These are phyloP conservation scores for Aix galericulata DNA, from an alignment of 2,113 vertebrate genomes.

Conservation along the genomic window DNA sequence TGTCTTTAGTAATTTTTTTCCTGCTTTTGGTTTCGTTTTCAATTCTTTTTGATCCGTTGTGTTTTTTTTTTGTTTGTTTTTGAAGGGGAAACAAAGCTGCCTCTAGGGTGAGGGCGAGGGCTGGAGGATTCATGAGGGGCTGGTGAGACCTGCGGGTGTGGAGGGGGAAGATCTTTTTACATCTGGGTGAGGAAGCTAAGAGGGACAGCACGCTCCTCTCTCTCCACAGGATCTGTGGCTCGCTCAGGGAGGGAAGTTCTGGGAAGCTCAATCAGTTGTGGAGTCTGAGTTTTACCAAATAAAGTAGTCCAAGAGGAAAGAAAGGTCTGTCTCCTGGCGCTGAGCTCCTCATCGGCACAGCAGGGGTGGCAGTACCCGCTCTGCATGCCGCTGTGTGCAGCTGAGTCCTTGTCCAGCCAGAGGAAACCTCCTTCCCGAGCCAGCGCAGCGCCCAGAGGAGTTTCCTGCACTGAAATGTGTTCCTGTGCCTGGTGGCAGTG, in stretches of 20 bases:
- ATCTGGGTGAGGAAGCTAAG: background rate
- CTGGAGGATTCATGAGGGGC: background rate
- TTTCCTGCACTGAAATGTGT: rapidly evolving
- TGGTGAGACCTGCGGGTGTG: background rate
- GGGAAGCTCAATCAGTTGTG: slow-evolving; percentile 50
- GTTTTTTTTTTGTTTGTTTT: background rate
- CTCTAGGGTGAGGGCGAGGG: slow-evolving; percentile 12
- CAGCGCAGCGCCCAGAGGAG: background rate
- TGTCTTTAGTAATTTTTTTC: slow-evolving; percentile 5
- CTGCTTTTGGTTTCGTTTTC: background rate
- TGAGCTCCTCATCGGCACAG: background rate
- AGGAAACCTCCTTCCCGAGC: background rate
- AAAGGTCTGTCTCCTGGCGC: background rate
- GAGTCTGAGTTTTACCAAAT: slow-evolving; percentile 81
- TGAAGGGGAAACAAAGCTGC: background rate
- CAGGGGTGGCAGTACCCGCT: background rate
- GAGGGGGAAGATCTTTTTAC: background rate
- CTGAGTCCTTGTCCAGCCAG: rapidly evolving
- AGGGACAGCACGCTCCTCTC: background rate
- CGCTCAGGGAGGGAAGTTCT: slow-evolving; percentile 35
- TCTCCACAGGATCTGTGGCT: background rate
- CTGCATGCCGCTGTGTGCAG: background rate
- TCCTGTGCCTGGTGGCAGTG: rapidly evolving
- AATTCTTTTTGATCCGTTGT: background rate
- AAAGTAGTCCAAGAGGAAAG: slow-evolving; percentile 78